Evolutionary conservation across 1,140 invertebrate genomes (phyloP).

Genomic region (Drosophila fuyamai): DNA sequence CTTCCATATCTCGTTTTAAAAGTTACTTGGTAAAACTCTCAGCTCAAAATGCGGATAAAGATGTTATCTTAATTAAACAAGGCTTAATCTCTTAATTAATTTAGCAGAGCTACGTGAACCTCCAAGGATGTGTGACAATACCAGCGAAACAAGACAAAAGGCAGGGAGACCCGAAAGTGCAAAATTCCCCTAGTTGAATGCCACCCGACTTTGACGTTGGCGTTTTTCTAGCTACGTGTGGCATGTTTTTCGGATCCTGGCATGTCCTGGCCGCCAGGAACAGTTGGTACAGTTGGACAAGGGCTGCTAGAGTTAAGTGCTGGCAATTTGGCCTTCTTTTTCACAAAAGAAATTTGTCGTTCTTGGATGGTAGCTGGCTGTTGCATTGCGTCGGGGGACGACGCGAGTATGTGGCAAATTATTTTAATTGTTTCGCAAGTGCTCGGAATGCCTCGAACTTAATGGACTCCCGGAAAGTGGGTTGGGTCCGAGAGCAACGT

Average conservation of each 20-base stretch:
- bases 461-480: slow-evolving; percentile 63
- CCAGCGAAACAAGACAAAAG: neutral
- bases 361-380: slow-evolving; percentile 6
- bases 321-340: slow-evolving; percentile 67
- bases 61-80: neutral
- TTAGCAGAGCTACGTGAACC: neutral
- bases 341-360: slow-evolving; percentile 46
- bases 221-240: slow-evolving; percentile 45
- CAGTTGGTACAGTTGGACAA: slow-evolving; percentile 71
- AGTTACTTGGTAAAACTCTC: too few relatives aligned
- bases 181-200: slow-evolving; percentile 26
- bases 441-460: slow-evolving; percentile 73
- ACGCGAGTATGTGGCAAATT: slow-evolving; percentile 75
- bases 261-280: slow-evolving; percentile 37
- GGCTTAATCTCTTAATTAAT: slow-evolving; percentile 19
- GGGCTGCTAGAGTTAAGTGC: slow-evolving; percentile 65
- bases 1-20: too few relatives aligned
- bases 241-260: slow-evolving; percentile 39
- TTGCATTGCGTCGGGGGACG: slow-evolving; percentile 66
- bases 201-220: slow-evolving; percentile 41
- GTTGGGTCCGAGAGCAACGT: slow-evolving; percentile 46
- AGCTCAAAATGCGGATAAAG: neutral
- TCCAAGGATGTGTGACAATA: neutral
- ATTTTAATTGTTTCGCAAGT: slow-evolving; percentile 82
- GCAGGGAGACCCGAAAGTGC: slow-evolving; percentile 17